phyloP scores from a whole-genome alignment of 2,113 vertebrate species.

The Nycticorax nycticorax region DNA sequence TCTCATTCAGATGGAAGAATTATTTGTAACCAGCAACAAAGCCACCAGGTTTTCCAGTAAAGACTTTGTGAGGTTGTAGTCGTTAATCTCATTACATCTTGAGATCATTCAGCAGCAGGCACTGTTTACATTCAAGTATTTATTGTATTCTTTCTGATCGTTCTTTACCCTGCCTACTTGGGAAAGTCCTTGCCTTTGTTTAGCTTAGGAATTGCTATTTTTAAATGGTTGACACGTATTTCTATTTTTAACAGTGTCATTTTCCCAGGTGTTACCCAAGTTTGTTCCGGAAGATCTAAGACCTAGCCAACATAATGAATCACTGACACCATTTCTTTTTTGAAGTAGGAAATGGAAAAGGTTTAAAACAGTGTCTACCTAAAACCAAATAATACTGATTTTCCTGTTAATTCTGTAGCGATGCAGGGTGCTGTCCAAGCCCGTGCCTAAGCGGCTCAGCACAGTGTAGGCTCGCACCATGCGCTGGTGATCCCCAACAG shows the following conservation, averaged over 20 bases:
- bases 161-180: not conserved
- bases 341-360: not conserved
- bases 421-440: not conserved
- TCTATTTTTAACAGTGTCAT: not conserved
- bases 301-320: not conserved
- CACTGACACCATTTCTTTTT: not conserved
- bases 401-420: not conserved
- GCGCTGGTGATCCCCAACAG: not conserved
- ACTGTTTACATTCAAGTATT: not conserved
- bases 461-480: accelerated
- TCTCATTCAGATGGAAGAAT: not conserved
- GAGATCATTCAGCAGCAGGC: not conserved
- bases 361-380: not conserved
- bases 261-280: not conserved
- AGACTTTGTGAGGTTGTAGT: not conserved
- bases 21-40: conserved; percentile 4
- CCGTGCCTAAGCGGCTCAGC: not conserved
- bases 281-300: not conserved
- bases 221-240: not conserved
- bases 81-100: not conserved
- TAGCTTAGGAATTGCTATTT: not conserved
- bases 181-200: not conserved
- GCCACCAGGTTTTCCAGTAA: not conserved
- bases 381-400: not conserved
- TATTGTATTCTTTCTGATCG: not conserved